Evolutionary conservation across 2,797 vertebrate species (phyloP), one percentile per base, ranked within the genome.

Genomic region (Neomorphus geoffroyi): DNA sequence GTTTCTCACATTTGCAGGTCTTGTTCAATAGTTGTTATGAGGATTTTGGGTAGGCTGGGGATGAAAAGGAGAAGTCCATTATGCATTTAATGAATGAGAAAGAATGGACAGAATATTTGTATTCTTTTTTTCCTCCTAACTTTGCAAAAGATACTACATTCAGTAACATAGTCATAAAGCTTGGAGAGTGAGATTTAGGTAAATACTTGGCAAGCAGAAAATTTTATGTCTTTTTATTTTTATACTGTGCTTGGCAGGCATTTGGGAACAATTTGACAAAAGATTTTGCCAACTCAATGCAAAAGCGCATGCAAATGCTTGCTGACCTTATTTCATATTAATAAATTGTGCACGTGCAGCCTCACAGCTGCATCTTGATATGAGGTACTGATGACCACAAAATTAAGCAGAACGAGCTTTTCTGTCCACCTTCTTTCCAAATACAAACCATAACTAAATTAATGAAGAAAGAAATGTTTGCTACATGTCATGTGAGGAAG

Each of bases 391-490:
- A 45, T 18, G 13, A 43, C 5, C 18, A 1, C 28, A 45, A 72
- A 90, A 78, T 66, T 65, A 69, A 72, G 19, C 12, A 74, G 45
- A 91, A 83, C 22, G 27, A 78, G 28, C 10, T 83, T 86, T 90
- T 80, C 66, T 33, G 11, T 43, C 61, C 11, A 30, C 27, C 15
- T 74, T 78, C 9, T 2, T 3, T 73, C n/a, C 37, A 77, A 46
- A 1, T 62, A 18, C 18, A 56, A 86, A 58, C 18, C 23, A 13
- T 53, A 78, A 72, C 22, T 80, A 54, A 90, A 65, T 33, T 71
- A 85, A 12, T 6, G 32, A 57, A 10, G 48, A 72, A 88, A 35
- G 2, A 21, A 72, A 43, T 24, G 12, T 28, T 90, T 86, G 11
- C 15, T 57, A 18, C 7, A 21, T 32, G 24, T 7, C 11, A 2